A percentile compares a stretch with the other conserved stretches of the same genome.
Conservation (phyloP, 2,113 vertebrate species). For the Syngnathus floridae region DNA sequence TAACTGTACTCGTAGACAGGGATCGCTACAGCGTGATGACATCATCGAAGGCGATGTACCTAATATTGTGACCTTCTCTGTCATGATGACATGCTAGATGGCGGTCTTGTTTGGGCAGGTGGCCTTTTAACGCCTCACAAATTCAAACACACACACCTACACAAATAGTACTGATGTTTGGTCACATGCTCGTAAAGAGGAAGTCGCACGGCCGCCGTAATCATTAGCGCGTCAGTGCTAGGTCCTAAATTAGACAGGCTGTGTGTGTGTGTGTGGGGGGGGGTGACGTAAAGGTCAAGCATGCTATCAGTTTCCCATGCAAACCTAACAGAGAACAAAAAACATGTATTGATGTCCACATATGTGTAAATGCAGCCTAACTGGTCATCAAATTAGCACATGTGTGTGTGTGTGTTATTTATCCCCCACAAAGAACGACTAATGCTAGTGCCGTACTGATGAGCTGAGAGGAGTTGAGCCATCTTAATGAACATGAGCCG, state of each 20-base stretch:
- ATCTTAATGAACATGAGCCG: no score
- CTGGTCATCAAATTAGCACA: not conserved
- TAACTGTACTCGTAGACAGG: no score
- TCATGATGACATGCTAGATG: conserved; percentile 4
- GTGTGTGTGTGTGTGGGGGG: conserved; percentile 3
- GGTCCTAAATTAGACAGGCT: conserved; percentile 13
- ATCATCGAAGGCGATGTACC: no score
- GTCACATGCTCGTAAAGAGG: conserved; percentile 25
- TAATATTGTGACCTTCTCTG: no score
- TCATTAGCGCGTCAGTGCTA: conserved; percentile 24
- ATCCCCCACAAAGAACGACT: no score
- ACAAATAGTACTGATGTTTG: conserved; percentile 6
- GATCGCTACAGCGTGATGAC: no score
- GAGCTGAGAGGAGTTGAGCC: not conserved
- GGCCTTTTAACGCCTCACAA: conserved; percentile 10
- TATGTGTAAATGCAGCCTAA: conserved; percentile 3
- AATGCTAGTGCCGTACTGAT: no score
- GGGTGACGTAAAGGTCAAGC: conserved; percentile 45
- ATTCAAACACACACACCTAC: not conserved
- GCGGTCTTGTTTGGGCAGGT: conserved; percentile 32
- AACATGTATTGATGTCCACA: conserved; percentile 1
- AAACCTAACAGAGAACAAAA: conserved; percentile 36
- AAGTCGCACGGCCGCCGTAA: conserved; percentile 23
- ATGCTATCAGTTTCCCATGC: conserved; percentile 54
- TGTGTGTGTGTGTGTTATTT: not conserved